A percentile compares a stretch with the other conserved stretches of the same genome.
Evolutionary conservation across 2,888 invertebrate genomes (phyloP).

Genomic region (Heteromurus nitidus): DNA sequence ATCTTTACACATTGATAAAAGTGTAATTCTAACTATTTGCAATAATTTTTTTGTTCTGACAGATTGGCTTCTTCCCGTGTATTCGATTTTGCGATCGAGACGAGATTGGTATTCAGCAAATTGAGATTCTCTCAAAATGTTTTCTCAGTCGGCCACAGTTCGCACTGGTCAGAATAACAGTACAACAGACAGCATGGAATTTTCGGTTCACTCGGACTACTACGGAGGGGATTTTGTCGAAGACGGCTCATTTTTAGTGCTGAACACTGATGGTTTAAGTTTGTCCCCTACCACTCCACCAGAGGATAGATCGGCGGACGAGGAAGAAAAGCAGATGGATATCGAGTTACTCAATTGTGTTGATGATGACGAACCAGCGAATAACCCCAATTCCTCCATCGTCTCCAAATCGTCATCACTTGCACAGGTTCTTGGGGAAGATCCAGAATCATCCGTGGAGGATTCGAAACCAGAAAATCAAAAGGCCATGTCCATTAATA

Average conservation of each 20-base stretch:
- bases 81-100: no score
- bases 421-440: conserved; percentile 46
- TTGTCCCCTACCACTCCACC: conserved; percentile 36
- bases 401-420: not conserved
- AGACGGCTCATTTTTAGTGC: conserved; percentile 57
- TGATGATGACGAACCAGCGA: conserved; percentile 30
- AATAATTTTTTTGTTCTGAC: no score
- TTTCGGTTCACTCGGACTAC: no score
- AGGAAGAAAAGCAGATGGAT: not conserved
- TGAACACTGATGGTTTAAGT: conserved; percentile 39
- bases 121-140: no score
- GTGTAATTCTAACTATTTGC: no score
- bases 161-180: no score
- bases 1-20: no score
- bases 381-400: not conserved
- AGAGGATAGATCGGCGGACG: not conserved
- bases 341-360: conserved; percentile 7
- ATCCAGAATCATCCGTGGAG: conserved; percentile 42
- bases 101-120: no score
- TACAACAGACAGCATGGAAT: no score
- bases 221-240: conserved; percentile 51
- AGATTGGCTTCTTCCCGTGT: no score
- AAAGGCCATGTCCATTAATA: not conserved
- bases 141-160: no score
- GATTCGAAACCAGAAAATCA: not conserved